Percentiles rank a stretch among this genome's conserved stretches.
Conservation (phyloP, 1,140 invertebrate species). For the Marisa cornuarietis region DNA sequence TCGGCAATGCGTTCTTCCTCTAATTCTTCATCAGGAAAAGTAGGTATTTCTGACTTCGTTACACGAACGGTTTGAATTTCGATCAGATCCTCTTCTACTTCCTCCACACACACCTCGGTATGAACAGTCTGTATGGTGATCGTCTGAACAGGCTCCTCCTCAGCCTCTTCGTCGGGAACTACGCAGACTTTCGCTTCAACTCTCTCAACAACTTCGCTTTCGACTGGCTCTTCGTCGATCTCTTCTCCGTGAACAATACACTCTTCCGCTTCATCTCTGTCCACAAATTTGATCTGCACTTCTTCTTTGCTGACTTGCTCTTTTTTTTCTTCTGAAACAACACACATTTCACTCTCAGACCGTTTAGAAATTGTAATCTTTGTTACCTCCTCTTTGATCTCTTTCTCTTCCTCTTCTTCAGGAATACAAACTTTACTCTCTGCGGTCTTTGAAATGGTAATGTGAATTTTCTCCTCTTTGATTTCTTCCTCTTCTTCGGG, state of each 20-base stretch:
- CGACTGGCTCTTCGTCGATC: constrained; percentile 8
- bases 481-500: constrained; percentile 53
- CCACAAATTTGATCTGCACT: background rate
- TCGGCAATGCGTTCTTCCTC: constrained; percentile 53
- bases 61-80: constrained; percentile 11
- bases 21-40: constrained; percentile 28
- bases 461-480: constrained; percentile 50
- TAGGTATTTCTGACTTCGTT: background rate
- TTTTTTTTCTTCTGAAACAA: constrained; percentile 2
- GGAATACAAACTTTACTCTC: background rate
- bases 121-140: background rate
- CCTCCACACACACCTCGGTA: background rate
- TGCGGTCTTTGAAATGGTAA: background rate
- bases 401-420: constrained; percentile 11
- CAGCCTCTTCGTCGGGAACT: constrained; percentile 13
- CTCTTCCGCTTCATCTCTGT: background rate
- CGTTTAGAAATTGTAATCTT: background rate
- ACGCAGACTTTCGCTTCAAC: background rate
- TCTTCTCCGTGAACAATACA: constrained; percentile 2
- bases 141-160: constrained; percentile 17
- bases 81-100: constrained; percentile 9
- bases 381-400: constrained; percentile 13
- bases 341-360: background rate
- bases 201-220: constrained; percentile 1
- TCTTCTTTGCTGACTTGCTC: background rate